Conservation (phyloP, 2,113 vertebrate species). For the Notarius quadriscutis region DNA sequence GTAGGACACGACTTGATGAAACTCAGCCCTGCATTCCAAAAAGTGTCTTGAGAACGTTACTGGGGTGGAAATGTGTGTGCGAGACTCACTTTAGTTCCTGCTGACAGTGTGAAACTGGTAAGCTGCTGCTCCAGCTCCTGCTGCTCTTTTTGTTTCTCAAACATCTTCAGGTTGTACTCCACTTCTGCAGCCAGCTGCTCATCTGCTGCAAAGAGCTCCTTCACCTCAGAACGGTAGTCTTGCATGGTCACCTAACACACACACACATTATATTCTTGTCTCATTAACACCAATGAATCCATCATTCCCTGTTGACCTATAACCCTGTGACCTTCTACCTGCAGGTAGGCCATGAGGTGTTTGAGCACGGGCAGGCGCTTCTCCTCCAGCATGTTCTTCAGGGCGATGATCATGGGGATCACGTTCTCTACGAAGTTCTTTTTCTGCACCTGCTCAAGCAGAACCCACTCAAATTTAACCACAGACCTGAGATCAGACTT, state of each 20-base stretch:
- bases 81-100: conserved; percentile 25
- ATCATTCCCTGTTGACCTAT: background rate
- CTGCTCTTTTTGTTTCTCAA: conserved; percentile 73
- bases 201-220: conserved; percentile 86
- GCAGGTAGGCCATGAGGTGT: conserved; percentile 89
- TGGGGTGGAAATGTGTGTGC: no score
- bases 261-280: background rate
- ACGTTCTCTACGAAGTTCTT: conserved; percentile 89
- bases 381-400: conserved; percentile 87
- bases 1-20: background rate
- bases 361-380: conserved; percentile 83
- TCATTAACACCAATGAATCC: background rate
- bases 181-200: conserved; percentile 89
- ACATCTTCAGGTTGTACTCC: conserved; percentile 88
- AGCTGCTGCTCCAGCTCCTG: conserved; percentile 64
- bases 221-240: conserved; percentile 86
- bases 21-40: background rate
- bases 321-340: conserved; percentile 67
- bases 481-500: background rate
- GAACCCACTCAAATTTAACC: background rate
- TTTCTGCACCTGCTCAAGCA: conserved; percentile 84
- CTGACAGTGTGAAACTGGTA: conserved; percentile 49
- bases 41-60: no score
- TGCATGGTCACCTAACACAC: conserved; percentile 86
- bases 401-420: conserved; percentile 85